These are phyloP conservation scores for Ophioninae sp. DNA, from an alignment of 2,888 invertebrate genomes.

Conservation along the genomic window DNA sequence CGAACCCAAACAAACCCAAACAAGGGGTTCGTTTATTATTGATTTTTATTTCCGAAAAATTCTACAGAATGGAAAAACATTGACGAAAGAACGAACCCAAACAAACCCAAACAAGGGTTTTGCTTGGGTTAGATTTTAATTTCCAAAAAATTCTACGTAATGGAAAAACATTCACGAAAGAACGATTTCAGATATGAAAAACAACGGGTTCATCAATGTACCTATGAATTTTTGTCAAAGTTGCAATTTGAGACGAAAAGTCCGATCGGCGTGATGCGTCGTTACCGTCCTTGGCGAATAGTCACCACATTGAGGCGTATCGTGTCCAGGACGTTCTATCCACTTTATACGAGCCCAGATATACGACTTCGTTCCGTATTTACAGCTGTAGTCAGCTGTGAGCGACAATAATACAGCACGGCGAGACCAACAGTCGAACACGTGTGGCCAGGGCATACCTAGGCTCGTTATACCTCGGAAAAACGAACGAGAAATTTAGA, in stretches of 20 bases:
- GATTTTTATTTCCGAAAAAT: no score
- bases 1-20: no score
- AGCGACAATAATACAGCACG: constrained; percentile 32
- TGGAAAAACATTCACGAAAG: no score
- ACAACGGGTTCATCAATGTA: neutral
- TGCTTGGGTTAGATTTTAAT: no score
- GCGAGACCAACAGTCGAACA: constrained; percentile 43
- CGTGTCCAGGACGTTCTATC: neutral
- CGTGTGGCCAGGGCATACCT: constrained; percentile 50
- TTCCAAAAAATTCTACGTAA: no score
- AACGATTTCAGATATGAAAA: neutral
- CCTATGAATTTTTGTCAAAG: neutral
- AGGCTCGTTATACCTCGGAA: constrained; percentile 51
- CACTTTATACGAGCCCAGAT: constrained; percentile 8
- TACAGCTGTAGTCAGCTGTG: constrained; percentile 21
- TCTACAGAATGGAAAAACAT: no score
- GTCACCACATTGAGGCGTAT: constrained; percentile 15
- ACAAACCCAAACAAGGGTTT: no score
- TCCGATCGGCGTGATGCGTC: constrained; percentile 2
- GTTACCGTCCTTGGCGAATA: constrained; percentile 34
- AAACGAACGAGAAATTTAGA: constrained; percentile 22
- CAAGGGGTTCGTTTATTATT: no score
- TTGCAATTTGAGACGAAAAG: neutral
- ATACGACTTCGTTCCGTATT: neutral
- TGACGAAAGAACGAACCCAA: no score